Base-by-base conservation (phyloP, 2,888 invertebrate genomes). In the Diarsia dahlii region DNA sequence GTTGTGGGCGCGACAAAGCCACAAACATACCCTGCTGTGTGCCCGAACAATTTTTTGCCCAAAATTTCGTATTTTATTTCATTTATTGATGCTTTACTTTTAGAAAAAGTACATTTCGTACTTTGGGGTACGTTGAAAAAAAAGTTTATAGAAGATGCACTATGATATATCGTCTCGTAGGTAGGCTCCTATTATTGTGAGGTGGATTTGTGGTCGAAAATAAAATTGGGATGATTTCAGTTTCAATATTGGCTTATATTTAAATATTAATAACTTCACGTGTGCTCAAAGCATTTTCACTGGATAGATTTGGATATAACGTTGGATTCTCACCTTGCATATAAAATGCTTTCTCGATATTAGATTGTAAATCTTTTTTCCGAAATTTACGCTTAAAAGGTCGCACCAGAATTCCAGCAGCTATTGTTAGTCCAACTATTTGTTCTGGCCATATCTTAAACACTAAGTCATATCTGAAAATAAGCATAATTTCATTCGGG, bases 1-100 rank as follows among this genome's bases (percentile, higher is more conserved):
- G 92, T 93, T 93, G 95, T 96, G 95, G 96, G 96, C 95, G 95
- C 96, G 96, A 96, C 96, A 95, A 95, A 93, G 94, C 96, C 96
- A 92, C 96, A 96, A 96, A 95, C 95, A 95, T 94, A 90, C 94
- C 96, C 95, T 92, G 96, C 96, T 94, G 96, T 88, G 96, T 91
- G 92, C 91, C 94, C 93, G 93, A 93, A 90, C 89, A 90, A 92
- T 94, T 96, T 95, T 90, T 96, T 95, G 93, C 90, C 82, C 80
- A 71, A 91, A 93, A 94, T 93, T 94, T 93, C 93, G 95, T 95
- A 96, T 96, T 96, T 96, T 95, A 95, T 95, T 95, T 93, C 95
- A 89, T 93, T 94, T 93, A 94, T 95, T 92, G 93, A 94, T 91
- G 91, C 90, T 92, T 89, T 89, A 87, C 91, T 90, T 87, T 88